Base-by-base conservation (phyloP, 2,797 vertebrate species). In the Arrhamphus sclerolepis region DNA sequence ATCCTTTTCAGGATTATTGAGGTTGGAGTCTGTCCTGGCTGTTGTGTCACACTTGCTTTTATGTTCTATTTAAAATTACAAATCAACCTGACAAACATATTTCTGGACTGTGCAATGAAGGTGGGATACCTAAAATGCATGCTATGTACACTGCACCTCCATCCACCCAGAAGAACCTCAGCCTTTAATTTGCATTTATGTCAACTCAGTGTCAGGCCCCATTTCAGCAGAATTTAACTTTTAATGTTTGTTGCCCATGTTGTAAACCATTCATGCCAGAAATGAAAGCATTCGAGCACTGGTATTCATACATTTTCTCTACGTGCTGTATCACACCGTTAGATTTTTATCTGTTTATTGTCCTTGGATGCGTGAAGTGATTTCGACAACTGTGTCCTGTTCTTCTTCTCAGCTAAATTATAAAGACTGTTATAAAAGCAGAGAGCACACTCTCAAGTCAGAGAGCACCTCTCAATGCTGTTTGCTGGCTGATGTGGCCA, bases 401-500 rank as follows among this genome's bases (percentile, higher is more conserved):
- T 79, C 19, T 29, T 46, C 60, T 59, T 38, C 60, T 63, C 39
- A 70, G 54, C 10, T 18, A 22, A 56, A 44, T 70, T 62, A 47
- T 46, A 69, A 51, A 70, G 24, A 62, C 65, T 53, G 42, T 40
- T 54, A 61, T 49, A 66, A 17, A 46, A 55, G 71, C 43, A 34
- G 22, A 49, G 7, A 48, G 58, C 75, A 62, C 62, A 75, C 61
- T 79, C 54, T 70, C 17, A 43, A 58, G 57, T 80, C 57, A 46
- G 58, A n/a, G n/a, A n/a, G n/a, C n/a, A 43, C 42, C 39, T 51
- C 17, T 21, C 42, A 7, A 52, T 54, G 31, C 57, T 52, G 34
- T 62, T 46, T 59, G 40, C 63, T 70, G 40, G 5, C 79, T 75
- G 78, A 82, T 72, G 83, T 75, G 77, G 62, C 64, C 72, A 69